A percentile compares a stretch with the other conserved stretches of the same genome.
Conservation (phyloP, 2,113 vertebrate species). For the Colinus virginianus region DNA sequence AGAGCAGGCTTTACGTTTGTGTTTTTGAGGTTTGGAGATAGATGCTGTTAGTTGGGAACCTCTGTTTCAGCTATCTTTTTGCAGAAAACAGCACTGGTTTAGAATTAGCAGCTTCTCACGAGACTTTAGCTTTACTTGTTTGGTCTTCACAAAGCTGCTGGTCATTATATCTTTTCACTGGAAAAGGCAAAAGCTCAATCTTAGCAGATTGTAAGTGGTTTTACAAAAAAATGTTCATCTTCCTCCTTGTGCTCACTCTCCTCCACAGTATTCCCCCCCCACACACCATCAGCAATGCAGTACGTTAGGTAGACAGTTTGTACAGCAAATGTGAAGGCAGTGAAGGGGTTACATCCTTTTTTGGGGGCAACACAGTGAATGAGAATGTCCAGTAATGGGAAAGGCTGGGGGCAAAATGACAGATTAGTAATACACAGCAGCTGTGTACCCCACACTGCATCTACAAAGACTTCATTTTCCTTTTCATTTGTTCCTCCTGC, state of each 20-base stretch:
- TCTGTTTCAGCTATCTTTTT: not conserved
- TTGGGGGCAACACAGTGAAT: not conserved
- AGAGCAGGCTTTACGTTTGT: not conserved
- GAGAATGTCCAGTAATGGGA: not conserved
- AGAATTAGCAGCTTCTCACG: not conserved
- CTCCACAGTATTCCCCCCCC: not conserved
- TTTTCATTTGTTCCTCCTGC: not conserved
- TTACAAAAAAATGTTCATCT: not conserved
- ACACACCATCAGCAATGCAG: not conserved
- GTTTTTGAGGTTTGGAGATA: not conserved
- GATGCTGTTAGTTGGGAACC: not conserved
- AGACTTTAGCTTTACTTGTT: not conserved
- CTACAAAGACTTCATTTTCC: not conserved
- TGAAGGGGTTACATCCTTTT: not conserved
- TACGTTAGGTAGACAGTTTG: not conserved
- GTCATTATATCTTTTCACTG: not conserved
- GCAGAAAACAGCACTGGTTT: not conserved
- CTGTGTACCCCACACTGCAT: not conserved
- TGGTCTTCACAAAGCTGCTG: not conserved
- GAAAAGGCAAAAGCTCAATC: not conserved
- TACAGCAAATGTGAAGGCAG: not conserved
- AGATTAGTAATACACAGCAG: not conserved
- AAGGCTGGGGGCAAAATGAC: not conserved
- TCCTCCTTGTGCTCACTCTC: not conserved
- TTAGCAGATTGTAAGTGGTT: not conserved